phyloP scores from a whole-genome alignment of 2,797 vertebrate species.

The Chanos chanos region DNA sequence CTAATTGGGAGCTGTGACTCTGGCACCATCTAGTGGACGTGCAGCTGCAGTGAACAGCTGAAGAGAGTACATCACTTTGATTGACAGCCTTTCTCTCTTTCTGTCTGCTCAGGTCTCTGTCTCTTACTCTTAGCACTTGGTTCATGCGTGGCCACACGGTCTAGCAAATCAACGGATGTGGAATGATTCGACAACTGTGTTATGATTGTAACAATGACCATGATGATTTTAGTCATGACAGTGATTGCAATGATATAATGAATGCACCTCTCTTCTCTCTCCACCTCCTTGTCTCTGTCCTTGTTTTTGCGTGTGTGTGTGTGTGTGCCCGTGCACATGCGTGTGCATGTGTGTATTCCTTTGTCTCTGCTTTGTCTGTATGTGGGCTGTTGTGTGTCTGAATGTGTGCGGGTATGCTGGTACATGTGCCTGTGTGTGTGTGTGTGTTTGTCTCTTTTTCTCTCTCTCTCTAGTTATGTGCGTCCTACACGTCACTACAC shows the following conservation, averaged over 20 bases:
- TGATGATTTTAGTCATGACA: too few species aligned
- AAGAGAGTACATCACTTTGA: too few species aligned
- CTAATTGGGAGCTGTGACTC: too few species aligned
- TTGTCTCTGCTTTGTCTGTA: conserved; percentile 5
- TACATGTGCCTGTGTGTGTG: neutral
- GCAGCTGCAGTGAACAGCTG: too few species aligned
- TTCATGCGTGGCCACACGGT: too few species aligned
- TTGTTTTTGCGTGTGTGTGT: neutral
- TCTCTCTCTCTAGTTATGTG: conserved; percentile 78
- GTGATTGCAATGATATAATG: neutral
- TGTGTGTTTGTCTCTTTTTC: conserved; percentile 49
- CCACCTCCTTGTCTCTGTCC: conserved; percentile 35
- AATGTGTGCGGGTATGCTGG: neutral
- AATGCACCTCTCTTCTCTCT: conserved; percentile 14
- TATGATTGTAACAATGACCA: too few species aligned
- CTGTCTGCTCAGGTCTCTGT: conserved; percentile 1
- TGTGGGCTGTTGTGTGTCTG: neutral
- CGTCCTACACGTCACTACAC: conserved; percentile 94
- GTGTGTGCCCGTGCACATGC: neutral
- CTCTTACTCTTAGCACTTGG: neutral
- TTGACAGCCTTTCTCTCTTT: neutral
- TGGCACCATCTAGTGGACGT: too few species aligned
- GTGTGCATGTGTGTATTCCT: neutral
- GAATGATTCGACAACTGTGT: too few species aligned
- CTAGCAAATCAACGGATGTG: too few species aligned